Base-by-base conservation (phyloP, 1,140 invertebrate genomes). In the Pseudomyrmex flavicornis region DNA sequence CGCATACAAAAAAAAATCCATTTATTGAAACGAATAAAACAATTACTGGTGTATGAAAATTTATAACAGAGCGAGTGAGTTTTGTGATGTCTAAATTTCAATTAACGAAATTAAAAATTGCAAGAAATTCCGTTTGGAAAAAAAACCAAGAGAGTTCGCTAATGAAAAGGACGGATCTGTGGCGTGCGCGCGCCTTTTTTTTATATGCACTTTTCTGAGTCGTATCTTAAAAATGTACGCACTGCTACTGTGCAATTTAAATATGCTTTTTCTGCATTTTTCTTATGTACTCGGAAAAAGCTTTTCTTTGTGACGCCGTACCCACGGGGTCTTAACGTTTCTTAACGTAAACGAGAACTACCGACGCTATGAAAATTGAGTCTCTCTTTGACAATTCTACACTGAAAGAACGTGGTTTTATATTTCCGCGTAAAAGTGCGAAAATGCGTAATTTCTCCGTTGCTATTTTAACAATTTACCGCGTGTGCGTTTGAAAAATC, bases 251-350 rank as follows among this genome's bases (percentile, higher is more conserved):
- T 66, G 52, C 26, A 22, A 76, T 76, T 76, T 76, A 76, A 76
- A 76, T 65, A 17, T 22, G 46, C 46, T 76, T 48, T 76, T 35
- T 35, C 74, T 65, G 61, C 61, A 65, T 76, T 66, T 76, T 76
- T 62, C 52, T 76, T 76, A 61, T 7, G 35, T 35, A 35, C 35
- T 35, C 35, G 35, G 35, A 66, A 22, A 12, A 8, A 13, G 26
- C 35, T 58, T 65, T 76, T 54, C 26, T 52, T 15, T 62, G 17
- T 46, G 48, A 10, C 15, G 46, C 48, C 50, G 58, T 13, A 65
- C 70, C 35, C 5, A 35, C 35, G 35, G 5, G 35, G 35, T 79
- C 52, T 5, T 50, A 12, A 48, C 70, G 69, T 79, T 70, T 58
- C 65, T 22, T 48, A 15, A 8, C 15, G 15, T 48, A 46, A 70